Percentiles rank a stretch among this genome's conserved stretches.
These are phyloP conservation scores for Macrosoma leucophasiata DNA, from an alignment of 2,888 invertebrate genomes.

Conservation along the genomic window DNA sequence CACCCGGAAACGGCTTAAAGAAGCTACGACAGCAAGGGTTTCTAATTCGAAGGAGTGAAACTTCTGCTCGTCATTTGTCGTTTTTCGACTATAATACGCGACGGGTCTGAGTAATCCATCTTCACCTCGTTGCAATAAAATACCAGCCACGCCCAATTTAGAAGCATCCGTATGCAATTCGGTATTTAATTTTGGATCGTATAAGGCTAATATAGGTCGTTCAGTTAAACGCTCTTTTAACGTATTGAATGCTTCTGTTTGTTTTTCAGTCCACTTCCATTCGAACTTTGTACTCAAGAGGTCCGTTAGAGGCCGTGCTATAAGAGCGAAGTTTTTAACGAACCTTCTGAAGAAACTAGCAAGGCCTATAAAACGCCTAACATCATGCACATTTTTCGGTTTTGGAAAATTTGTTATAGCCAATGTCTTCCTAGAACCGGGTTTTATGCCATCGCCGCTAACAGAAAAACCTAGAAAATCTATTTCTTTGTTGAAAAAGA, in stretches of 20 bases:
- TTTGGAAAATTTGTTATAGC: constrained; percentile 25
- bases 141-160: constrained; percentile 13
- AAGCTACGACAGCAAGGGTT: constrained; percentile 27
- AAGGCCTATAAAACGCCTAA: constrained; percentile 33
- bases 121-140: constrained; percentile 10
- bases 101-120: constrained; percentile 19
- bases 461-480: constrained; percentile 30
- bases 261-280: constrained; percentile 11
- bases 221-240: constrained; percentile 7
- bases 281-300: constrained; percentile 4
- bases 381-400: constrained; percentile 23
- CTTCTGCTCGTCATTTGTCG: constrained; percentile 21
- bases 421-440: constrained; percentile 25
- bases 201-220: constrained; percentile 22
- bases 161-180: constrained; percentile 12
- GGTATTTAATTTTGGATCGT: constrained; percentile 8
- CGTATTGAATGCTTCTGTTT: constrained; percentile 4
- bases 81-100: constrained; percentile 27
- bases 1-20: constrained; percentile 28
- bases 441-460: constrained; percentile 19
- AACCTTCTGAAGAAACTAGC: constrained; percentile 24
- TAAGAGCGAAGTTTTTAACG: constrained; percentile 21
- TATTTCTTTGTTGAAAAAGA: constrained; percentile 22
- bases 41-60: constrained; percentile 28
- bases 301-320: constrained; percentile 11